Base-by-base conservation (phyloP, 2,113 vertebrate genomes). In the Sitta europaea region DNA sequence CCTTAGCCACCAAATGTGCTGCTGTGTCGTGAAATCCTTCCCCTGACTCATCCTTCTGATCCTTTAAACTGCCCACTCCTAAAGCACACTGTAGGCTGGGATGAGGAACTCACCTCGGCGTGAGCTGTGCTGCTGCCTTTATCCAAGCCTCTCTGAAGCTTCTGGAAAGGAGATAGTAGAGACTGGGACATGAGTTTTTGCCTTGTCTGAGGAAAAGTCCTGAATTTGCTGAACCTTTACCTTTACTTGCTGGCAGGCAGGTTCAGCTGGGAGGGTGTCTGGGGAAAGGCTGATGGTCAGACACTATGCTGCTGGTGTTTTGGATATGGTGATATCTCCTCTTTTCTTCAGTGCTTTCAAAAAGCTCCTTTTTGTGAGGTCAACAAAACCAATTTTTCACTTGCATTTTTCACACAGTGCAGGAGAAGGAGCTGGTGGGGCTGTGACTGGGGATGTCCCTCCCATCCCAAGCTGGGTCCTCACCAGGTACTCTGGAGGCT, bases 41-140 rank as follows among this genome's bases (percentile, higher is more conserved):
- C 57, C 67, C 45, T 72, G 78, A 92, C 78, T 90, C 93, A 92
- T 88, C 28, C 70, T 43, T 81, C 71, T 81, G 78, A 82, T 94
- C 77, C 77, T 67, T 85, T 19, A 25, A 71, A 47, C 66, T 88
- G 66, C 91, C 88, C 82, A 40, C 88, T 86, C 75, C 47, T 29
- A 80, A 81, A 79, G 51, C 74, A 62, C 14, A 0, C 10, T 50
- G 81, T 70, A 22, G 88, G 65, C 66, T 75, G 75, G 81, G n/a
- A 43, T 86, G 36, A 61, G 86, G 61, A 63, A 4, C 70, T 79
- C 53, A 50, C 53, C 27, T 1, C 0, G 80, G 36, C 50, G 45
- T 6, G 13, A 76, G 78, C 54, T 73, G 38, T 70, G 50, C 59
- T 77, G n/a, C 1, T 67, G 40, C 40, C 54, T 86, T 68, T 66